A percentile compares a stretch with the other conserved stretches of the same genome.
Evolutionary conservation across 2,888 invertebrate genomes (phyloP).

Genomic region (Lasius fuliginosus): DNA sequence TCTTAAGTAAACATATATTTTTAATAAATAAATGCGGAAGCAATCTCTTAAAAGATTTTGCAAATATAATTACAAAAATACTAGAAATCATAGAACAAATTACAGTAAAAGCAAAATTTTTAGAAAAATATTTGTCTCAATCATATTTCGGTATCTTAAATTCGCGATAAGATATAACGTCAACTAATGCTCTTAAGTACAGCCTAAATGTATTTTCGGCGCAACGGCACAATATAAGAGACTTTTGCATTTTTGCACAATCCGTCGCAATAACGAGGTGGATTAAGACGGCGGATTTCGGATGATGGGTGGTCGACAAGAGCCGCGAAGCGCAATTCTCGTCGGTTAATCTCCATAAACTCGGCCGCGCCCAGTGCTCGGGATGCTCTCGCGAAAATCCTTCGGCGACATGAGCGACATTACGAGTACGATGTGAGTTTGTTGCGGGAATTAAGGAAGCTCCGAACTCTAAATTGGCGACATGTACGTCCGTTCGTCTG

Average conservation of each 20-base stretch:
- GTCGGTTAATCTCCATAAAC: conserved; percentile 67
- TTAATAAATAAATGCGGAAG: neutral
- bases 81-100: neutral
- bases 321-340: conserved; percentile 32
- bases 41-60: neutral
- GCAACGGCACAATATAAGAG: neutral
- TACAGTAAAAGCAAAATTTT: neutral
- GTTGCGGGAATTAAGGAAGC: conserved; percentile 27
- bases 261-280: conserved; percentile 58
- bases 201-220: neutral
- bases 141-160: neutral
- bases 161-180: neutral
- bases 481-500: neutral
- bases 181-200: neutral
- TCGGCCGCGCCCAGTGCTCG: conserved; percentile 41
- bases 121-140: neutral
- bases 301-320: conserved; percentile 45
- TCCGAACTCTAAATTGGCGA: conserved; percentile 37
- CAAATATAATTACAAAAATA: too few relatives aligned
- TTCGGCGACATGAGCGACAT: conserved; percentile 32
- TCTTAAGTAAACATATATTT: neutral
- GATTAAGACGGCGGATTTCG: conserved; percentile 51
- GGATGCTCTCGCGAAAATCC: conserved; percentile 57
- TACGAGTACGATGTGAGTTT: conserved; percentile 35
- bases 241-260: conserved; percentile 38